phyloP scores from a whole-genome alignment of 1,140 invertebrate species.

The Sycobia sp. region DNA sequence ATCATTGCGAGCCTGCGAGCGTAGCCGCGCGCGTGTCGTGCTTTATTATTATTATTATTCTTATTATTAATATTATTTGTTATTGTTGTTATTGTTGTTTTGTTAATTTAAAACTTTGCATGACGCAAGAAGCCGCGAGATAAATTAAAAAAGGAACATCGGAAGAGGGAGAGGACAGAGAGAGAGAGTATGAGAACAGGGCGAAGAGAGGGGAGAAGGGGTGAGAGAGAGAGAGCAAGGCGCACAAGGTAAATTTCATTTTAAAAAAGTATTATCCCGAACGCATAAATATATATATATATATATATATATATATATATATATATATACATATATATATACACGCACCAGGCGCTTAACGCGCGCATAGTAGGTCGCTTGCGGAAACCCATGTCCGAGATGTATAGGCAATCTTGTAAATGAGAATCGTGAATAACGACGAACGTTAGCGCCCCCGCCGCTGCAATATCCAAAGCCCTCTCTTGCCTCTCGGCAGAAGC shows the following conservation, averaged over 20 bases:
- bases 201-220: background rate
- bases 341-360: conserved; percentile 34
- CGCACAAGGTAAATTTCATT: conserved; percentile 17
- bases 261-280: conserved; percentile 23
- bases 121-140: background rate
- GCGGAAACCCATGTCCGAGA: conserved; percentile 56
- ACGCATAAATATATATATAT: conserved; percentile 39
- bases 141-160: conserved; percentile 10
- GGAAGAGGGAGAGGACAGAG: background rate
- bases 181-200: background rate
- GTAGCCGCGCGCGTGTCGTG: background rate
- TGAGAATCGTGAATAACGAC: conserved; percentile 61
- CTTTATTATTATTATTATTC: too few relatives aligned
- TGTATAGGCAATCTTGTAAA: conserved; percentile 62
- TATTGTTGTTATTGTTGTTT: too few relatives aligned
- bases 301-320: too few relatives aligned
- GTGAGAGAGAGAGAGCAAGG: background rate
- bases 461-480: conserved; percentile 43
- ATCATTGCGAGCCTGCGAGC: too few relatives aligned
- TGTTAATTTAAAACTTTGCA: conserved; percentile 23
- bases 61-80: too few relatives aligned
- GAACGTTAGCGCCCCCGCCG: conserved; percentile 57
- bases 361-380: conserved; percentile 50
- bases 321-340: too few relatives aligned
- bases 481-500: conserved; percentile 17